These are phyloP conservation scores for Temnopleurus reevesii DNA, from an alignment of 53 echinoderm and acorn worm genomes.

Conservation along the genomic window DNA sequence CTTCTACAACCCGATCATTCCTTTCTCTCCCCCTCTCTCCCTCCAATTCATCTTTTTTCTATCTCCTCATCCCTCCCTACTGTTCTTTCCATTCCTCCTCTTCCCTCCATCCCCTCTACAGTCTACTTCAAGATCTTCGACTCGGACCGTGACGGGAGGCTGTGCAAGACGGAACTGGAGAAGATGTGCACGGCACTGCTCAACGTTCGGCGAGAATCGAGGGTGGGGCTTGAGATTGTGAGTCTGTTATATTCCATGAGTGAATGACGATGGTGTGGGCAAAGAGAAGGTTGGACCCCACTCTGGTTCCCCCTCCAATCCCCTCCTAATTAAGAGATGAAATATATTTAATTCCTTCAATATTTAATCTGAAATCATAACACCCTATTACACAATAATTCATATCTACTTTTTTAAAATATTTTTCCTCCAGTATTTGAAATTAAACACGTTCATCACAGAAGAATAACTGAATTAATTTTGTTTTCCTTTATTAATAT, in stretches of 20 bases:
- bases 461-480: too few species aligned
- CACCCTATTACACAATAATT: too few species aligned
- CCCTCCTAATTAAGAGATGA: not conserved
- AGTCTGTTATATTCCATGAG: constrained; percentile 63
- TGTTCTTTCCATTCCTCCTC: not conserved
- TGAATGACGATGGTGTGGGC: constrained; percentile 25
- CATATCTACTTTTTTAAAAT: too few species aligned
- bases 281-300: not conserved
- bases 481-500: too few species aligned
- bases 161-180: constrained; percentile 81
- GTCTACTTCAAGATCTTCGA: constrained; percentile 99
- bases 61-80: not conserved
- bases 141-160: constrained; percentile 76
- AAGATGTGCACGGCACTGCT: constrained; percentile 85
- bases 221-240: constrained; percentile 89
- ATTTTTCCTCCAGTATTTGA: too few species aligned
- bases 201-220: constrained; percentile 81
- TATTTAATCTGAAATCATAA: not conserved
- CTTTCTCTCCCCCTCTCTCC: not conserved
- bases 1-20: not conserved
- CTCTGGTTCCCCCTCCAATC: not conserved
- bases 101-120: constrained; percentile 26
- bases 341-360: not conserved
- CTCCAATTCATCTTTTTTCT: not conserved
- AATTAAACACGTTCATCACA: too few species aligned